Conservation (phyloP, 2,113 vertebrate genomes). For the Leptosomus discolor region DNA sequence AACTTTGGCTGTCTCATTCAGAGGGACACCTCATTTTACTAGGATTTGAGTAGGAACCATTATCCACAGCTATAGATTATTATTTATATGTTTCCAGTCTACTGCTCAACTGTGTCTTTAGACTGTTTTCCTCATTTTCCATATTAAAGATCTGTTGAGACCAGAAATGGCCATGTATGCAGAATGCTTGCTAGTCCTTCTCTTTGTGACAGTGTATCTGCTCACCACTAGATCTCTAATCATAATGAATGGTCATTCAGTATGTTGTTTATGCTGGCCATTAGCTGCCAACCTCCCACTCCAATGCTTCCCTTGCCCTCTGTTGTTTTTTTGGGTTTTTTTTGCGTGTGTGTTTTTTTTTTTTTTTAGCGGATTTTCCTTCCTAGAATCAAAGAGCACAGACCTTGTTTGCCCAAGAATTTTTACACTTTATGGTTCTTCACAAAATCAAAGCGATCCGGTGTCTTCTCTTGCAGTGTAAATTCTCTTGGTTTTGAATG, state of each 20-base stretch:
- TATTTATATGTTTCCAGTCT: background rate
- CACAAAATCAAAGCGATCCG: background rate
- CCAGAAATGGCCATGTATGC: background rate
- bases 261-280: background rate
- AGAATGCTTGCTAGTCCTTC: background rate
- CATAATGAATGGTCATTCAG: background rate
- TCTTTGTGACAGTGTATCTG: background rate
- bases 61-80: background rate
- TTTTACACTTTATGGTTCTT: background rate
- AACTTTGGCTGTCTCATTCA: background rate
- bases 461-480: background rate
- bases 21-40: background rate
- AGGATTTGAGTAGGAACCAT: background rate
- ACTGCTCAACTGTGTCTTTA: background rate
- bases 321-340: background rate
- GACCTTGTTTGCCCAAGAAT: background rate
- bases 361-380: background rate
- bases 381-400: background rate
- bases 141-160: background rate
- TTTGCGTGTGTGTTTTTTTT: background rate
- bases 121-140: background rate
- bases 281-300: background rate
- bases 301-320: accelerated
- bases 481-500: background rate
- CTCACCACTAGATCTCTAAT: background rate